Base-by-base conservation (phyloP, 2,797 vertebrate species). In the Rhinichthys osculus region DNA sequence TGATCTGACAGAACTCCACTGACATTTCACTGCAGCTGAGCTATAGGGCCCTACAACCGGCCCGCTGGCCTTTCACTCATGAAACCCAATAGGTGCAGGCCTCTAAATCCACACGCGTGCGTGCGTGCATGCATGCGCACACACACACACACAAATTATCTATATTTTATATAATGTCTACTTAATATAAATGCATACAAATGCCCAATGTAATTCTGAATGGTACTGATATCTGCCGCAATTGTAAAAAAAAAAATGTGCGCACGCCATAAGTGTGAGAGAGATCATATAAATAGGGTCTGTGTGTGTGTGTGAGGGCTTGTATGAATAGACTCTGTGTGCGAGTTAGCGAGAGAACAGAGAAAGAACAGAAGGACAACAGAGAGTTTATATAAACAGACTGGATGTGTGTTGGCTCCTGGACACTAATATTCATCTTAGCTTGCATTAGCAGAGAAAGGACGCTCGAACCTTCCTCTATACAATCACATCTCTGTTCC, bases 1-100 rank as follows among this genome's bases (percentile, higher is more conserved):
- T 64, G 47, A 70, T 87, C 87, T 88, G 89, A 91, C 87, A 87
- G 87, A 87, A 89, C 35, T 44, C 82, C 86, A 64, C 81, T 88
- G 90, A 89, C 90, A 89, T 70, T 86, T 89, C 85, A 47, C 78
- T 89, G 86, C 89, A 91, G 87, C 90, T 91, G 90, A 87, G 80
- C 80, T 89, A 73, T 59, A 87, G 62, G 14, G 84, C 52, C 30
- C 79, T 78, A 35, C n/a, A 71, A 66, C 33, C n/a, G 23, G 42
- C 66, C 59, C 9, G 35, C 42, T 82, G 76, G 38, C 83, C 80
- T 89, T 83, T 85, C 71, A 73, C 76, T 83, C 57, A 21, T 81
- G 88, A 88, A 89, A 90, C 73, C 54, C 38, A 71, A 90, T 89
- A 50, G 23, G 11, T 30, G 33, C 72, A 70, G 50, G 62, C 71